These are phyloP conservation scores for Meteorus cinctellus DNA, from an alignment of 2,888 invertebrate species.

Conservation along the genomic window DNA sequence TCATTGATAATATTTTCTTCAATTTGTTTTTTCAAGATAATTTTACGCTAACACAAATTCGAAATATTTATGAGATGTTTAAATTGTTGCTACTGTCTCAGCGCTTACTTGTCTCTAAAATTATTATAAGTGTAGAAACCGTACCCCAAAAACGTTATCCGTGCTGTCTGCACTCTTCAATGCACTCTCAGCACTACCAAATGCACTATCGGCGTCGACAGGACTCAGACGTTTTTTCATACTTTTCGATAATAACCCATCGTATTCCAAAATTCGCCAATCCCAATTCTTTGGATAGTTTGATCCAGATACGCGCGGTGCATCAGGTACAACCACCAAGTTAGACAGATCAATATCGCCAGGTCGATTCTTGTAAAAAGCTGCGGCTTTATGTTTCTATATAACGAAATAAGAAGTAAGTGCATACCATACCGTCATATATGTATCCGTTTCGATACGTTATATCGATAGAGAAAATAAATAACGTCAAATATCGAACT, in stretches of 20 bases:
- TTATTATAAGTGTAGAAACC: conserved; percentile 34
- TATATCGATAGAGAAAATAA: neutral
- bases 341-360: conserved; percentile 85
- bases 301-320: conserved; percentile 85
- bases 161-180: conserved; percentile 47
- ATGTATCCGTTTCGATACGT: neutral
- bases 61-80: neutral
- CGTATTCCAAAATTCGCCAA: conserved; percentile 80
- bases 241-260: conserved; percentile 71
- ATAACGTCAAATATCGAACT: neutral
- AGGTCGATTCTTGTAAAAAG: conserved; percentile 84
- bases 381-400: conserved; percentile 88
- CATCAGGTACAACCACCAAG: conserved; percentile 84
- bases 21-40: neutral
- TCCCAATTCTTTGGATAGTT: conserved; percentile 83
- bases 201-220: conserved; percentile 70
- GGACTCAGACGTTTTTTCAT: conserved; percentile 74
- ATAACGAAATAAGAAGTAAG: neutral
- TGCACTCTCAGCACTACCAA: conserved; percentile 64
- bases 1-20: neutral
- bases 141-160: conserved; percentile 50
- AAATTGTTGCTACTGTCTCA: neutral
- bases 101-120: neutral
- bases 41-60: neutral
- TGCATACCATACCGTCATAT: neutral